Percentiles rank a stretch among this genome's conserved stretches.
These are phyloP conservation scores for Drosophila murphyi DNA, from an alignment of 1,140 invertebrate genomes.

Conservation along the genomic window DNA sequence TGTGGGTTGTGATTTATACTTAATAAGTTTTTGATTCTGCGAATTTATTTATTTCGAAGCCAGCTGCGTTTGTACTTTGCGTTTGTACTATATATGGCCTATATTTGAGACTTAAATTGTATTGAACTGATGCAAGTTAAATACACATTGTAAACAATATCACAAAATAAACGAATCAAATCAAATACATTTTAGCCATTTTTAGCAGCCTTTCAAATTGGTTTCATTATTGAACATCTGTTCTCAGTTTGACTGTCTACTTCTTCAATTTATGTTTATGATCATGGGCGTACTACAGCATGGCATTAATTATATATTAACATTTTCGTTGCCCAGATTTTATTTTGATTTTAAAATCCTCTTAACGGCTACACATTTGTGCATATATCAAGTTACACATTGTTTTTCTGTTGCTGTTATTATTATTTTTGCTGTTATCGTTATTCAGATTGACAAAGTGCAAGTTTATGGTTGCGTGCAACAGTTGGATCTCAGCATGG, in stretches of 20 bases:
- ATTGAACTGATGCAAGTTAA: no score
- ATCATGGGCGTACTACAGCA: conserved; percentile 1
- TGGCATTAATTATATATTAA: conserved; percentile 30
- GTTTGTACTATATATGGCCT: no score
- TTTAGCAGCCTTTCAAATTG: background rate
- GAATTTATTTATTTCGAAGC: no score
- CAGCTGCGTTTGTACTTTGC: no score
- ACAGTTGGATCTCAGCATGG: conserved; percentile 37
- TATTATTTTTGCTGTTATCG: conserved; percentile 23
- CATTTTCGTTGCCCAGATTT: conserved; percentile 8
- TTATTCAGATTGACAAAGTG: conserved; percentile 6
- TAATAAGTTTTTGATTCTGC: no score
- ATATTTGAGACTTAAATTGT: no score
- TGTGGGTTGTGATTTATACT: background rate
- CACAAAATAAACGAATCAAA: background rate
- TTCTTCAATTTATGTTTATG: background rate
- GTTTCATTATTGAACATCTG: background rate
- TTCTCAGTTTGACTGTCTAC: background rate
- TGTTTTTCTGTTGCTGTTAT: background rate
- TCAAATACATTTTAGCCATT: background rate
- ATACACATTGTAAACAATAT: no score
- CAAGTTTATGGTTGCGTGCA: conserved; percentile 32
- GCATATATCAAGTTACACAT: conserved; percentile 50
- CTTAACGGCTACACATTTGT: conserved; percentile 19
- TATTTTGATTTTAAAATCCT: background rate